These are phyloP conservation scores for Alligator sinensis DNA, from an alignment of 2,113 vertebrate genomes.

Conservation along the genomic window DNA sequence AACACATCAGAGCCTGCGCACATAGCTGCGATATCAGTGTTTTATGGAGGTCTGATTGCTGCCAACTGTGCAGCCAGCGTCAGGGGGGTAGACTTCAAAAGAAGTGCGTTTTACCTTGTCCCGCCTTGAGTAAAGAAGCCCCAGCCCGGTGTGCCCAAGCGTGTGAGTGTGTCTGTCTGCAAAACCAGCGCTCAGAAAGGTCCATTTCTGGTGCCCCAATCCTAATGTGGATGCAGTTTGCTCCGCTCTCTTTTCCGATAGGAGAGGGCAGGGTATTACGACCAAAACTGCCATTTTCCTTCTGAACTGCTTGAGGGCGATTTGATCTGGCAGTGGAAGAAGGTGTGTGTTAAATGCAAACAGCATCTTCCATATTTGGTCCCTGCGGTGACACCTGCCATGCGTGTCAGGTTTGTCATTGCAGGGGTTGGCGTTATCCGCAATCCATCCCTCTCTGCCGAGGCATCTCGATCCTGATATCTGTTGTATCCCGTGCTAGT, in stretches of 20 bases:
- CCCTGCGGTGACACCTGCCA: neutral
- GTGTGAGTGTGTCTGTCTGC: accelerated
- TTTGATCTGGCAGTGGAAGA: neutral
- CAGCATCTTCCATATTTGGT: neutral
- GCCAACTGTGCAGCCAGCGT: neutral
- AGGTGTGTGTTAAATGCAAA: too few relatives aligned
- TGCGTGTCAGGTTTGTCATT: neutral
- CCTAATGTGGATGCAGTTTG: neutral
- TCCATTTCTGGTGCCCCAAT: neutral
- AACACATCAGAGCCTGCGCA: constrained; percentile 48
- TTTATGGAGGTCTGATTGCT: constrained; percentile 32
- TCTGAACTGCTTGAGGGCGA: neutral
- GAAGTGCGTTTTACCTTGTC: neutral
- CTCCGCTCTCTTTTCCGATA: accelerated
- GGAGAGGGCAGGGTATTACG: accelerated
- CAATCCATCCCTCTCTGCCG: neutral
- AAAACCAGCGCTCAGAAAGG: neutral
- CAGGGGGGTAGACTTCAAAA: constrained; percentile 56
- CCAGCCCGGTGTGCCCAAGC: neutral
- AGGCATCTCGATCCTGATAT: neutral
- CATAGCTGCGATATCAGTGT: neutral
- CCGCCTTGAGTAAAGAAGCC: constrained; percentile 54
- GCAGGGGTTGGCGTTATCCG: too few relatives aligned
- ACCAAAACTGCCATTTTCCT: neutral
- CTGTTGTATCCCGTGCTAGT: too few relatives aligned